Evolutionary conservation across 2,797 vertebrate species (phyloP).

Genomic region (Huso huso): DNA sequence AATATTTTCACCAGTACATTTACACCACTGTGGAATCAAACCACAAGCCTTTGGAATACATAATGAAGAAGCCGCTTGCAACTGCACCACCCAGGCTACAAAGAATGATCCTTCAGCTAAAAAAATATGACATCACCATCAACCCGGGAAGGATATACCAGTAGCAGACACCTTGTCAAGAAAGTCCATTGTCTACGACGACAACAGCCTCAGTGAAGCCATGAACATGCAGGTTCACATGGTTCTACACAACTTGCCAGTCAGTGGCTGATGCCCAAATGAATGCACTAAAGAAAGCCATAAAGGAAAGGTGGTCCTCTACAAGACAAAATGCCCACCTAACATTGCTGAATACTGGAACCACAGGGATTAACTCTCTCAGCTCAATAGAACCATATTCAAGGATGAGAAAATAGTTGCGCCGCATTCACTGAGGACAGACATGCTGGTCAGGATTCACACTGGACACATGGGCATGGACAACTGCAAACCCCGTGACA

Average conservation of each 20-base stretch:
- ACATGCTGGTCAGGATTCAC: constrained; percentile 6
- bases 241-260: not conserved
- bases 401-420: constrained; percentile 24
- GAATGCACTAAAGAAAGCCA: not conserved
- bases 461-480: constrained; percentile 17
- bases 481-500: constrained; percentile 9
- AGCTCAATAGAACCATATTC: constrained; percentile 18
- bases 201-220: no score
- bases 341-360: constrained; percentile 22
- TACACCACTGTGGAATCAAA: not conserved
- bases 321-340: constrained; percentile 4
- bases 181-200: no score
- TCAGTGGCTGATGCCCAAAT: not conserved
- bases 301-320: not conserved
- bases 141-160: no score
- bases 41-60: constrained; percentile 5
- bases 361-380: constrained; percentile 9
- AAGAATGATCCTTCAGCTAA: no score
- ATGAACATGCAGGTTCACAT: not conserved
- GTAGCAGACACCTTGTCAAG: no score
- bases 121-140: no score
- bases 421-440: constrained; percentile 2
- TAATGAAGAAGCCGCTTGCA: not conserved
- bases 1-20: constrained; percentile 13
- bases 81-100: no score